These are phyloP conservation scores for Dynastes grantii DNA, from an alignment of 2,888 invertebrate species.

Conservation along the genomic window DNA sequence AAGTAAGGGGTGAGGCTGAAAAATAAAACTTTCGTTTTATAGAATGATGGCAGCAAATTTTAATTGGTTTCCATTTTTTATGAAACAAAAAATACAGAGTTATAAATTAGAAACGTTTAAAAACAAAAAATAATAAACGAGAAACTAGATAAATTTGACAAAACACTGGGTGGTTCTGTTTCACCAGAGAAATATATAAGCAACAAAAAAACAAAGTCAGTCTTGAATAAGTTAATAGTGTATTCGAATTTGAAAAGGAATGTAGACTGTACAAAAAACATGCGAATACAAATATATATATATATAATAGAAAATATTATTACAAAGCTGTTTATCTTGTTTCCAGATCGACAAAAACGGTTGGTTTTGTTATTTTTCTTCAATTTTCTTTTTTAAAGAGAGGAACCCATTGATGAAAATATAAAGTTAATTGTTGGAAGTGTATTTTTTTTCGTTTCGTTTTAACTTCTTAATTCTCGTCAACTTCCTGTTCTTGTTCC, in stretches of 20 bases:
- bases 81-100: conserved; percentile 47
- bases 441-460: background rate
- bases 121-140: conserved; percentile 30
- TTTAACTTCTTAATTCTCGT: conserved; percentile 72
- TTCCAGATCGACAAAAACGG: conserved; percentile 15
- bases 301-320: conserved; percentile 58
- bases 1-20: background rate
- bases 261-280: conserved; percentile 64
- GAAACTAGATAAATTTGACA: conserved; percentile 7
- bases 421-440: conserved; percentile 1
- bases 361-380: background rate
- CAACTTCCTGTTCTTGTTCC: conserved; percentile 82
- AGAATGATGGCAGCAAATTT: conserved; percentile 47
- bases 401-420: conserved; percentile 4
- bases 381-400: background rate
- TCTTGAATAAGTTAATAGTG: conserved; percentile 67
- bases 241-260: conserved; percentile 63
- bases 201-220: conserved; percentile 63
- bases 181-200: conserved; percentile 50
- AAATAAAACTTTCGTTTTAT: conserved; percentile 28
- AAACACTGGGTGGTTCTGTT: conserved; percentile 9
- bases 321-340: conserved; percentile 33
- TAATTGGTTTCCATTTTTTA: conserved; percentile 30
- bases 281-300: conserved; percentile 59
- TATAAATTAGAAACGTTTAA: conserved; percentile 47